Conservation (phyloP, 1,140 invertebrate genomes). For the Drosophila athabasca region DNA sequence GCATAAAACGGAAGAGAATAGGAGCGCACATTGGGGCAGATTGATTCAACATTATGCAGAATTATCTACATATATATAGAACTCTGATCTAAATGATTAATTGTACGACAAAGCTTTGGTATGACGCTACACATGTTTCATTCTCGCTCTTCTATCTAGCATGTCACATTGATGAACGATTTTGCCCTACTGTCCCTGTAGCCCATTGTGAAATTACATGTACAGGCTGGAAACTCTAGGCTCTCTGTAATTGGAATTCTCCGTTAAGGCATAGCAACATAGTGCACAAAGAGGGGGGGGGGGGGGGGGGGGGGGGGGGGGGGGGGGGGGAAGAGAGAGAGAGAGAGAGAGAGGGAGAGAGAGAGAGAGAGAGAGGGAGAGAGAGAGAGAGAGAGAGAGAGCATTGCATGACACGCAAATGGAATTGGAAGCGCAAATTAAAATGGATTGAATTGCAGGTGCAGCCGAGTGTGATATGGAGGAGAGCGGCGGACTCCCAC, state of each 20-base stretch:
- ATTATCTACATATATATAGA: too few species aligned
- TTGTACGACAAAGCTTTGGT: too few species aligned
- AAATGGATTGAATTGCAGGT: conserved; percentile 36
- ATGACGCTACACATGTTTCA: too few species aligned
- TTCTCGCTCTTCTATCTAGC: too few species aligned
- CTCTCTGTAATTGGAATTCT: conserved; percentile 35
- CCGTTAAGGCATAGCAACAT: conserved; percentile 13
- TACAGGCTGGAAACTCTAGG: conserved; percentile 14
- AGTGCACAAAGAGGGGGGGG: neutral
- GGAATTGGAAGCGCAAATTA: conserved; percentile 16
- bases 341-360: neutral
- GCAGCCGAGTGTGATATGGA: conserved; percentile 23
- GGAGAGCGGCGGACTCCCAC: neutral
- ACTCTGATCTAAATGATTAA: too few species aligned
- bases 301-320: too few species aligned
- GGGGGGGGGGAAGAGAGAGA: too few species aligned
- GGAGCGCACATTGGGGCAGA: too few species aligned
- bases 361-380: neutral
- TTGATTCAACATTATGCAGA: too few species aligned
- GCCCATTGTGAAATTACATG: conserved; percentile 17
- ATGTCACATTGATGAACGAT: too few species aligned
- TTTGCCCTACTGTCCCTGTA: too few species aligned
- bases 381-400: neutral
- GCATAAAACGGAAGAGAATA: too few species aligned
- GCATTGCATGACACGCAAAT: conserved; percentile 41